Percentiles rank a stretch among this genome's conserved stretches.
phyloP scores from a whole-genome alignment of 2,113 vertebrate species.

The Artemisiospiza belli region DNA sequence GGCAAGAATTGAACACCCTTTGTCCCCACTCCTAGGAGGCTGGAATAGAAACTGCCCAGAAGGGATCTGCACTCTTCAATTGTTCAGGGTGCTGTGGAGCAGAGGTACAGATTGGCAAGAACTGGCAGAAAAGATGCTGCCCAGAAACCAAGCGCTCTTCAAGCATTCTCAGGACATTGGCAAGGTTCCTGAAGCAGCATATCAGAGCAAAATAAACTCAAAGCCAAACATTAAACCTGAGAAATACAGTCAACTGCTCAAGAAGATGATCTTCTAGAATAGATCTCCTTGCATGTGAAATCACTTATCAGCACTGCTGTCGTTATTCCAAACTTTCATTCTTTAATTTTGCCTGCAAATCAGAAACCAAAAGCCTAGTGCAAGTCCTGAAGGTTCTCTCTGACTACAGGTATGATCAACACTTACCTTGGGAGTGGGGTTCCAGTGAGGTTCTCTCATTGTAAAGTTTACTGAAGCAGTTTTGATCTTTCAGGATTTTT shows the following conservation, averaged over 20 bases:
- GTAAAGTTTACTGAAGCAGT: not conserved
- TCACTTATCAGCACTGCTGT: not conserved
- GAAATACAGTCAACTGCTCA: not conserved
- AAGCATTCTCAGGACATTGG: not conserved
- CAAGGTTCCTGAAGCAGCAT: not conserved
- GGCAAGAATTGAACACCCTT: not conserved
- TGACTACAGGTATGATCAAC: not conserved
- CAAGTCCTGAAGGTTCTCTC: not conserved
- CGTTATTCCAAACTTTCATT: not conserved
- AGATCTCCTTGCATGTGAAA: not conserved
- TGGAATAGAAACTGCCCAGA: not conserved
- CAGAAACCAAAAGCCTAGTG: not conserved
- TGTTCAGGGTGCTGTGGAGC: not conserved
- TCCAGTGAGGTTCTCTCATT: not conserved
- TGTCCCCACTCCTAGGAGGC: rapidly evolving
- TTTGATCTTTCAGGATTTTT: not conserved
- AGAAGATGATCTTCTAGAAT: not conserved
- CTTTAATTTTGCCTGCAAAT: not conserved
- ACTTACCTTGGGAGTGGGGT: rapidly evolving
- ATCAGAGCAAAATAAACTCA: not conserved
- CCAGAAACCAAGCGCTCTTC: not conserved
- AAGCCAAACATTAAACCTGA: not conserved
- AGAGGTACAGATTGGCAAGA: too few relatives aligned
- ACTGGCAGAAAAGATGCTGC: not conserved
- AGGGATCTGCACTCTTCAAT: rapidly evolving